These are phyloP conservation scores for Hippasteria phrygiana DNA, from an alignment of 53 echinoderm and acorn worm species.

Conservation along the genomic window DNA sequence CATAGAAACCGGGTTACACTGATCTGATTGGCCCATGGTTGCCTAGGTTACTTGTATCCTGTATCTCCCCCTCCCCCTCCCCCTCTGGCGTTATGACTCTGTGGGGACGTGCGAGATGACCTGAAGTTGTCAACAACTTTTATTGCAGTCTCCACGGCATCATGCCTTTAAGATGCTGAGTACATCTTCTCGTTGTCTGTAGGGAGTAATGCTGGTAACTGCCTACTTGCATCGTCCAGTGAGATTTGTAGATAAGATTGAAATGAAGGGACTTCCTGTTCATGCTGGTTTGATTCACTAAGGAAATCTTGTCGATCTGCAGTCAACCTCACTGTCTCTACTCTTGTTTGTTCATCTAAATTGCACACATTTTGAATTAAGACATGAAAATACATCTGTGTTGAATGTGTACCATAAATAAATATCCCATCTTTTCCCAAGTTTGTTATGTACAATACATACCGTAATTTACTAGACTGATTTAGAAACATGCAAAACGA, in stretches of 20 bases:
- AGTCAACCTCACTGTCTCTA: background rate
- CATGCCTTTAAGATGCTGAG: background rate
- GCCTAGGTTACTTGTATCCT: background rate
- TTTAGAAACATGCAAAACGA: too few relatives aligned
- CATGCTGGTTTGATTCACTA: background rate
- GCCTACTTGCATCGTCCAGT: background rate
- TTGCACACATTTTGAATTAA: too few relatives aligned
- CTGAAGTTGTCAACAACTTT: background rate
- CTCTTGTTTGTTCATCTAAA: background rate
- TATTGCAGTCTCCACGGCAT: background rate
- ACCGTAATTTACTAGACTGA: too few relatives aligned
- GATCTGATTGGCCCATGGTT: background rate
- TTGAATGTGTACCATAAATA: too few relatives aligned
- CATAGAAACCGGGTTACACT: background rate
- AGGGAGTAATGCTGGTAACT: background rate
- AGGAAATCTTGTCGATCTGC: background rate
- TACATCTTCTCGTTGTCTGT: background rate
- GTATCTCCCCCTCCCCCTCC: background rate
- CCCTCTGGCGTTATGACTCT: background rate
- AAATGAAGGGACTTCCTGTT: background rate
- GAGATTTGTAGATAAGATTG: background rate
- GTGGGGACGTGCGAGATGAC: background rate
- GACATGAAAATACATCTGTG: too few relatives aligned
- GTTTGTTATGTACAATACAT: too few relatives aligned
- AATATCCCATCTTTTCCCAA: too few relatives aligned